These are phyloP conservation scores for Lepisosteus osseus DNA, from an alignment of 2,113 vertebrate genomes.

Conservation along the genomic window DNA sequence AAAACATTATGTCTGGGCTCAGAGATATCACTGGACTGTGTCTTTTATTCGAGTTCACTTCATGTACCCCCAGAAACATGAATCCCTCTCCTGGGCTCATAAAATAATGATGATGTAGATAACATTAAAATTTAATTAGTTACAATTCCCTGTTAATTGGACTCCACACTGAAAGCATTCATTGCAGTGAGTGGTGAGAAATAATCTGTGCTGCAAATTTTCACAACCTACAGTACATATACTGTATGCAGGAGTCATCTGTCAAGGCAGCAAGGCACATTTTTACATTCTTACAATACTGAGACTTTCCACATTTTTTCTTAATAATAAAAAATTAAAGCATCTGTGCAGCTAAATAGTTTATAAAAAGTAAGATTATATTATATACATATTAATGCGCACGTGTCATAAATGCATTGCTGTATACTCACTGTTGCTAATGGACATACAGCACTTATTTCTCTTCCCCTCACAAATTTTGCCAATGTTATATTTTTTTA, in stretches of 20 bases:
- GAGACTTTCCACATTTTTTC: background rate
- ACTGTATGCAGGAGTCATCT: background rate
- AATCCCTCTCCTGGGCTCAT: slow-evolving; percentile 6
- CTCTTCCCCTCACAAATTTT: too few relatives aligned
- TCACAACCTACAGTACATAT: background rate
- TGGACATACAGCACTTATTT: too few relatives aligned
- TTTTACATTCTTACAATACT: slow-evolving; percentile 3
- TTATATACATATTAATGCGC: too few relatives aligned
- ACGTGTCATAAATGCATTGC: too few relatives aligned
- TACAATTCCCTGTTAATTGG: slow-evolving; percentile 3
- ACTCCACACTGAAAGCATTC: background rate
- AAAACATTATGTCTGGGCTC: too few relatives aligned
- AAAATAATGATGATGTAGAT: slow-evolving; percentile 1
- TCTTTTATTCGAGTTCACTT: background rate
- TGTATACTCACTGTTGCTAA: too few relatives aligned
- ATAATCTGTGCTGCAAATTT: background rate
- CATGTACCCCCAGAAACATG: background rate
- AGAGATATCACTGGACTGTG: too few relatives aligned
- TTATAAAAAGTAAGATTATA: too few relatives aligned
- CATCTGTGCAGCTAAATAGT: too few relatives aligned
- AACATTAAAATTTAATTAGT: slow-evolving; percentile 11
- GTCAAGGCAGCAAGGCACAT: too few relatives aligned
- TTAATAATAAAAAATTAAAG: too few relatives aligned
- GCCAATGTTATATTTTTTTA: too few relatives aligned
- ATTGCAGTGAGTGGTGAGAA: background rate